Conservation (phyloP, 2,797 vertebrate genomes). For the Peromyscus melanophrys region DNA sequence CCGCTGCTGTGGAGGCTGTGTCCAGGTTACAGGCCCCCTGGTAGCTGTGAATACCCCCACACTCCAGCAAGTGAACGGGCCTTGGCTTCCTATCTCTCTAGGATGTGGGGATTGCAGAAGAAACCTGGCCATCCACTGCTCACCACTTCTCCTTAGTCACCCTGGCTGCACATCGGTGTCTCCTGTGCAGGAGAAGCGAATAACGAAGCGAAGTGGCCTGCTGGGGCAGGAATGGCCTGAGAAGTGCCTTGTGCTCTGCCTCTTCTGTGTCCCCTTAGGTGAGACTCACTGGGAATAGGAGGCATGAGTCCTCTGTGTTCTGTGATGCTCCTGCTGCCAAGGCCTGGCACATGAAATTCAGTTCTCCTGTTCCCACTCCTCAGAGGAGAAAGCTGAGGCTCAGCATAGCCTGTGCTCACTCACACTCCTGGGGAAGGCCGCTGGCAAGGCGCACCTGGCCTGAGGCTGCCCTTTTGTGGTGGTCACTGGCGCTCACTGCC, state of each 20-base stretch:
- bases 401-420: not conserved
- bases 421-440: not conserved
- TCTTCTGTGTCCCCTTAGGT: not conserved
- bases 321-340: not conserved
- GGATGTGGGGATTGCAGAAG: conserved; percentile 61
- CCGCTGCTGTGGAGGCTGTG: conserved; percentile 36
- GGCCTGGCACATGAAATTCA: not conserved
- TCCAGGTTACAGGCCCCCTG: conserved; percentile 75
- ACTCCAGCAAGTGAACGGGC: conserved; percentile 79
- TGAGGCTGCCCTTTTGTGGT: not conserved
- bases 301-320: not conserved
- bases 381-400: conserved; percentile 8
- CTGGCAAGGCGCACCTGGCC: not conserved
- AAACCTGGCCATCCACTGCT: not conserved
- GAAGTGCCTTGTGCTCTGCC: not conserved
- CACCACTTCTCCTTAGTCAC: not conserved
- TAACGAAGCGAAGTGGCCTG: fast-evolving
- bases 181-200: not conserved
- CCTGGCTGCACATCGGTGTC: not conserved
- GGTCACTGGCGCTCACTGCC: not conserved
- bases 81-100: not conserved
- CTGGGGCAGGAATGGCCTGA: not conserved
- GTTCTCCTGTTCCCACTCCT: not conserved
- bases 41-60: conserved; percentile 74
- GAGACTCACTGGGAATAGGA: not conserved